Conservation (phyloP, 92 coral and sea anemone genomes). For the Virgularia gustaviana region DNA sequence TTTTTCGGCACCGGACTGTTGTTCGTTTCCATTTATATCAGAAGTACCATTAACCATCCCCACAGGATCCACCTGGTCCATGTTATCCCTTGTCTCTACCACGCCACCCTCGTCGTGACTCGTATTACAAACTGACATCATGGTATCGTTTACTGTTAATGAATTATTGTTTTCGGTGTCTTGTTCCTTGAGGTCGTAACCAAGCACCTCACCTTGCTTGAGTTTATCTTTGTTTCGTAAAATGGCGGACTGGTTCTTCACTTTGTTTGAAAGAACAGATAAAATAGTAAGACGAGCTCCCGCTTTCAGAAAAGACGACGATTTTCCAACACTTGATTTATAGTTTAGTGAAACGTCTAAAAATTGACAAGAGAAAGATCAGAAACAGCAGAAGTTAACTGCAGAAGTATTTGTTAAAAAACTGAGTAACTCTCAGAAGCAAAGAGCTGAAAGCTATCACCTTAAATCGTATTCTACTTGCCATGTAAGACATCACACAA, state of each 20-base stretch:
- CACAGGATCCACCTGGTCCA: not conserved
- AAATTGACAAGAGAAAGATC: not conserved
- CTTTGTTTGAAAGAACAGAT: constrained; percentile 10
- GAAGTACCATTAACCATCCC: not conserved
- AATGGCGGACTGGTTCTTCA: constrained; percentile 15
- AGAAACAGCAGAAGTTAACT: not conserved
- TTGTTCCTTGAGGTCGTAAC: not conserved
- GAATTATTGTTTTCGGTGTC: not conserved
- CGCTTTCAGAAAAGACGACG: constrained; percentile 18
- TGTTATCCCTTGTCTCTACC: not conserved
- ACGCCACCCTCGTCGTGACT: not conserved
- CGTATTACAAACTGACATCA: not conserved
- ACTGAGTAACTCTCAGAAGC: too few species aligned
- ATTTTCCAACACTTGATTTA: not conserved
- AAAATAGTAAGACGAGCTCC: constrained; percentile 20
- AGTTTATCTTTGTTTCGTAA: not conserved
- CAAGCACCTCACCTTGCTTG: not conserved
- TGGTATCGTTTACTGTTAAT: too few species aligned
- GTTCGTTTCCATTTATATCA: not conserved
- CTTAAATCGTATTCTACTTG: too few species aligned
- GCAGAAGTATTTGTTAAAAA: too few species aligned
- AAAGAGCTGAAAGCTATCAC: too few species aligned
- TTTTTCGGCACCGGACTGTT: too few species aligned
- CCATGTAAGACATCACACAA: too few species aligned
- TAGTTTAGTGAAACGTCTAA: not conserved